Evolutionary conservation across 2,113 vertebrate species (phyloP).

Genomic region (Phodopus roborovskii): DNA sequence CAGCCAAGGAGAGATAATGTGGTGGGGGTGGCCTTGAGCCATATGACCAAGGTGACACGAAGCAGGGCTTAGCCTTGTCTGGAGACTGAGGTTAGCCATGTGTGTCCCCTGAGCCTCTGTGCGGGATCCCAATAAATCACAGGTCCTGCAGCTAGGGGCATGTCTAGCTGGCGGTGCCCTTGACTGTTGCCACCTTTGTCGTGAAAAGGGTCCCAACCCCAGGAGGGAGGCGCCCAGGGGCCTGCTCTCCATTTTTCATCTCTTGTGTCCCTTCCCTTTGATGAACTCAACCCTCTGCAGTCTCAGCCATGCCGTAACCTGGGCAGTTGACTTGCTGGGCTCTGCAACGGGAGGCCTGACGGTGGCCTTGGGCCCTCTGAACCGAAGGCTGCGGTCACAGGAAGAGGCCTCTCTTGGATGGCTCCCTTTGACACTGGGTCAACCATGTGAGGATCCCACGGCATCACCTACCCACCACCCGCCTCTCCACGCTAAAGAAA

Average conservation of each 20-base stretch:
- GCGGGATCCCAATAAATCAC: background rate
- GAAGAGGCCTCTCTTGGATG: accelerated
- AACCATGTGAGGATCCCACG: accelerated
- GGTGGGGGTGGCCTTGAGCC: background rate
- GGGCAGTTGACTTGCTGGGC: no score
- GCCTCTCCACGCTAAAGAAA: background rate
- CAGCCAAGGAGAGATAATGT: background rate
- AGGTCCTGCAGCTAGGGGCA: accelerated
- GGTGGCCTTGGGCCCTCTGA: background rate
- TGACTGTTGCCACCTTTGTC: background rate
- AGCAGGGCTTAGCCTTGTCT: background rate
- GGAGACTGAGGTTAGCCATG: background rate
- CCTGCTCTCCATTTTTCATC: accelerated
- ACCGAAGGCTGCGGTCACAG: background rate
- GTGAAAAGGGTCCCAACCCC: background rate
- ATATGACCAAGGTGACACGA: background rate
- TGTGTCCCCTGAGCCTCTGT: background rate
- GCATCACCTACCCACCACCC: no score
- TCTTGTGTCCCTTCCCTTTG: background rate
- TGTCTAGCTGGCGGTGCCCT: background rate
- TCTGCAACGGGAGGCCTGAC: accelerated
- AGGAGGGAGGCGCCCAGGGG: accelerated
- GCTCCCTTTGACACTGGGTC: background rate
- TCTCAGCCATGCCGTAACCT: accelerated
- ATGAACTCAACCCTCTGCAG: accelerated